These are phyloP conservation scores for Tenthredo mesomela DNA, from an alignment of 2,888 invertebrate species.

Conservation along the genomic window DNA sequence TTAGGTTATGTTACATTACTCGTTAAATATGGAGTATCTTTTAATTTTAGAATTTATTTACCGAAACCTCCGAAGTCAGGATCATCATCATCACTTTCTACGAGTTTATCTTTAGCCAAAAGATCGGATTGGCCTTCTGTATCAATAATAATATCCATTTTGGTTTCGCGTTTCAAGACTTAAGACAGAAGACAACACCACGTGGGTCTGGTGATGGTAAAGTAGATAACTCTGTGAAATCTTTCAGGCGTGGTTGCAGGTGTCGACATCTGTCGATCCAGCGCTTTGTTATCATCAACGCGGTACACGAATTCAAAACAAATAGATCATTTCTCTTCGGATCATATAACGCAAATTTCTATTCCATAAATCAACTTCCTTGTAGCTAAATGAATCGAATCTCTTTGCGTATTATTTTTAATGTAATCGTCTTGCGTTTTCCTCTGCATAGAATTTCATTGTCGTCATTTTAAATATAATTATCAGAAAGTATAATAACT, in stretches of 20 bases:
- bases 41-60: constrained; percentile 39
- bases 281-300: background rate
- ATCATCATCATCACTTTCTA: constrained; percentile 69
- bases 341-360: background rate
- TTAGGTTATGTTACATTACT: constrained; percentile 9
- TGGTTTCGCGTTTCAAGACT: background rate
- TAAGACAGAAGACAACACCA: background rate
- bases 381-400: background rate
- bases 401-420: background rate
- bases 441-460: background rate
- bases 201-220: background rate
- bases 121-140: constrained; percentile 80
- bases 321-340: background rate
- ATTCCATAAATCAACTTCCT: background rate
- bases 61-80: constrained; percentile 57
- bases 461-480: background rate
- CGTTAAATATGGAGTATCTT: constrained; percentile 49
- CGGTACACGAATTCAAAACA: background rate
- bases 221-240: background rate
- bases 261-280: background rate
- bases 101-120: constrained; percentile 73
- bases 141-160: constrained; percentile 82
- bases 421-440: background rate
- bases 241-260: background rate
- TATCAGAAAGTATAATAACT: background rate